Base-by-base conservation (phyloP, 2,113 vertebrate genomes). In the Struthidea cinerea region DNA sequence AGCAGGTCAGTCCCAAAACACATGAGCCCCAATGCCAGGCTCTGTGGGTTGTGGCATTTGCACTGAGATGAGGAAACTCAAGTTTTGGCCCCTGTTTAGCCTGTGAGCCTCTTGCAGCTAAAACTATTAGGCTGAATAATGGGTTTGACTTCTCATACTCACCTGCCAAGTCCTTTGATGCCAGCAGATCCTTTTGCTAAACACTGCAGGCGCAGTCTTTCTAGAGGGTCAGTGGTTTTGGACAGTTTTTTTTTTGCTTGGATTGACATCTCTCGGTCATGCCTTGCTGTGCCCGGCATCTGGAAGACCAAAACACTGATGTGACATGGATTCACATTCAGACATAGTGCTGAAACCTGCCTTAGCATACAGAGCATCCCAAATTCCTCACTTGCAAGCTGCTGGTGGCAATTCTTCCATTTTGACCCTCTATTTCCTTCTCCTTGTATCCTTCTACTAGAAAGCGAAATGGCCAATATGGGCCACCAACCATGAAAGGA, bases 131-230 rank as follows among this genome's bases (percentile, higher is more conserved):
- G 41, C 16, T 86, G 47, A 89, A 83, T 71, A 44, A 32, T 33
- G 14, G 41, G 39, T 70, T 64, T 90, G 37, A n/a, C 7, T 24
- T n/a, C 35, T 61, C 59, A 52, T n/a, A 77, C 96, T 87, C 91
- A 99, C 99, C 98, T 99, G 94, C 98, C 96, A 27, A 99, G 98
- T 3, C 99, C 99, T 97, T 99, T 99, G 97, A 99, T 99, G 42
- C 99, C 99, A 1, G 99, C 97, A 2, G 99, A 99, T 4, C 99
- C 99, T 49, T 98, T 96, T 37, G 98, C 82, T 85, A 99, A 96
- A 83, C 99, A 99, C 91, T 98, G 98, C 10, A 99, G 97, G 3
- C 99, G 96, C 28, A 99, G 98, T 17, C 86, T 97, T 95, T 99
- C 99, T 12, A 99, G 61, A 0, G 98, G 99, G 82, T 99, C 98